Evolutionary conservation across 2,797 vertebrate species (phyloP).

Genomic region (Betta splendens): DNA sequence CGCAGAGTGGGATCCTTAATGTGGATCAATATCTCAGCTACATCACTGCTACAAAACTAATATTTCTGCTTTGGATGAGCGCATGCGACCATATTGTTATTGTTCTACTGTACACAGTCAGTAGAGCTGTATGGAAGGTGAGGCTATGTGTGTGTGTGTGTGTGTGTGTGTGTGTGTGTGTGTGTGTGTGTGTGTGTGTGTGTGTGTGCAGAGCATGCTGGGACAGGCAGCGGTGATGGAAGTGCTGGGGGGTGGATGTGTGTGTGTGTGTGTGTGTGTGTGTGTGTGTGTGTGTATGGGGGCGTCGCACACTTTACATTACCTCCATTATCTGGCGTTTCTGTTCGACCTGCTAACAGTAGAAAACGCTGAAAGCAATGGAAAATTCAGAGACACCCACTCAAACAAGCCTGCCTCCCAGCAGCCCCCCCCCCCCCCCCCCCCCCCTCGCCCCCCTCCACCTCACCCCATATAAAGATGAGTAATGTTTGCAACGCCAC

Average conservation of each 20-base stretch:
- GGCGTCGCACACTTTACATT: conserved; percentile 10
- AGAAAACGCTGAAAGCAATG: conserved; percentile 61
- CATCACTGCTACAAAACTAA: no score
- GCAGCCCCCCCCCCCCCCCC: conserved; percentile 15
- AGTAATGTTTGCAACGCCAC: conserved; percentile 70
- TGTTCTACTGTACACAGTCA: neutral
- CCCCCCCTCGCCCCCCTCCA: neutral
- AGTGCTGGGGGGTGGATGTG: neutral
- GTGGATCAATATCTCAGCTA: neutral
- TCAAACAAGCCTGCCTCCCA: conserved; percentile 15
- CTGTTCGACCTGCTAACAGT: conserved; percentile 43
- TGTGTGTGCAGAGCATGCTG: neutral
- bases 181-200: neutral
- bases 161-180: neutral
- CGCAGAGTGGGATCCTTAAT: no score
- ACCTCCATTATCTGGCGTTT: conserved; percentile 57
- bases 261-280: no score
- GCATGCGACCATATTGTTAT: no score
- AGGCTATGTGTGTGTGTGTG: conserved; percentile 13
- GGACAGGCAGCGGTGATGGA: conserved; percentile 11
- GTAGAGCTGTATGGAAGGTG: conserved; percentile 26
- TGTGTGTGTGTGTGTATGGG: no score
- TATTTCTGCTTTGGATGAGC: neutral
- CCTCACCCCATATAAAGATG: conserved; percentile 69
- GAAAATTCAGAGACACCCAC: conserved; percentile 60